Base-by-base conservation (phyloP, 2,888 invertebrate genomes). In the Cerceris ruficornis region DNA sequence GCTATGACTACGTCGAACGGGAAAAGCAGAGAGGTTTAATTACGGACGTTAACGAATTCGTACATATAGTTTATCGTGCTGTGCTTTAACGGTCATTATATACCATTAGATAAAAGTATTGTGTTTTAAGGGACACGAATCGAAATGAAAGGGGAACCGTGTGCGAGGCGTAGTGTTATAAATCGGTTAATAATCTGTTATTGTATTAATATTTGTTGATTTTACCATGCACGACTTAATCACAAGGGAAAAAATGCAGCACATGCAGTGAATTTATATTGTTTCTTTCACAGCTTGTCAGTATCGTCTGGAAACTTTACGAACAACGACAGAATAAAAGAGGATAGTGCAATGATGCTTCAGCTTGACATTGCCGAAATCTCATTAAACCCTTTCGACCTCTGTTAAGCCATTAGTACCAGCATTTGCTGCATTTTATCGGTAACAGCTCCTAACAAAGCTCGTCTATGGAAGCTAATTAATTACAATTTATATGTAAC, bases 1-100 rank as follows among this genome's bases (percentile, higher is more conserved):
- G 72, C 71, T 75, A 76, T 41, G 65, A 83, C 64, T 79, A 73
- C 59, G 74, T 76, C 46, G 49, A 80, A 68, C 7, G 61, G 58
- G 75, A 77, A 65, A 71, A 50, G 65, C 17, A 61, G 71, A 67
- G 77, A 52, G 77, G 80, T 86, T 84, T 82, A 82, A 84, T 88
- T 83, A 83, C 65, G 65, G 73, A 81, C 84, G 86, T 87, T 88
- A 83, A 87, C 55, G 15, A 84, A 77, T 85, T 82, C 68, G 75
- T 85, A 77, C 54, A 86, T 84, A 83, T 88, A 89, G 82, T 88
- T 83, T 86, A 86, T 86, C 73, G 17, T 64, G 39, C 64, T 71
- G 41, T 55, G 58, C 57, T 67, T 54, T 70, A 69, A 66, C 28
- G 28, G 49, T 61, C 49, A 69, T 66, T 69, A 17, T 55, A 49